Percentiles rank a stretch among this genome's conserved stretches.
These are phyloP conservation scores for Geodia barretti DNA, from an alignment of 37 sponge, comb jelly and placozoan genomes.

Conservation along the genomic window DNA sequence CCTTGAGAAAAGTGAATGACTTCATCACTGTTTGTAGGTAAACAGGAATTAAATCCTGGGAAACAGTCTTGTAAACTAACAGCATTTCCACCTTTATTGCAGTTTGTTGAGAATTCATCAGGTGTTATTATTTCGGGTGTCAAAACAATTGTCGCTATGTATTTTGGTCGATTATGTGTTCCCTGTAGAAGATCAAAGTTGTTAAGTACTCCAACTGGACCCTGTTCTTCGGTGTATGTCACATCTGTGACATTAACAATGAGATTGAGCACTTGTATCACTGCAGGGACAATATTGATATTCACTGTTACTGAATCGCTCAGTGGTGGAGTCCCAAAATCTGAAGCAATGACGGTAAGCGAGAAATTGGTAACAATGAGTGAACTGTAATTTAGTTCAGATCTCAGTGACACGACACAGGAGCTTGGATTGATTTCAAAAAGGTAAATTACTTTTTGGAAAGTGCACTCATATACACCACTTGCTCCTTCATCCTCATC, in stretches of 20 bases:
- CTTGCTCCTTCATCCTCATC: conserved; percentile 62
- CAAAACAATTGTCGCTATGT: conserved; percentile 11
- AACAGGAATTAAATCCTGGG: conserved; percentile 1
- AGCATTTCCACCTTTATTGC: conserved; percentile 3
- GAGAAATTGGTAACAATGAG: neutral
- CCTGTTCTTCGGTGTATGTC: conserved; percentile 39
- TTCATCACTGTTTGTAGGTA: neutral
- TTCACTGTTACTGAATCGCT: neutral
- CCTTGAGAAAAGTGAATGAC: neutral
- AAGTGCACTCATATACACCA: conserved; percentile 32
- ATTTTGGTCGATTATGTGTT: neutral
- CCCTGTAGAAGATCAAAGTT: conserved; percentile 14
- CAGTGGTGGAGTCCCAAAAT: conserved; percentile 28
- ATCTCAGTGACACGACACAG: conserved; percentile 14
- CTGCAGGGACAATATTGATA: conserved; percentile 16
- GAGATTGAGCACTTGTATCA: conserved; percentile 2
- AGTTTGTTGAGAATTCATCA: neutral
- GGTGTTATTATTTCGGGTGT: conserved; percentile 14
- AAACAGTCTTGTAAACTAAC: conserved; percentile 15
- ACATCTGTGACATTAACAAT: conserved; percentile 5
- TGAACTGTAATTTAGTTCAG: neutral
- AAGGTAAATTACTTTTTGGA: neutral
- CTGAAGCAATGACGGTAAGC: conserved; percentile 29
- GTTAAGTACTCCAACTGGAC: conserved; percentile 12
- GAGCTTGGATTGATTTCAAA: conserved; percentile 24